phyloP scores from a whole-genome alignment of 1,140 invertebrate genomes.

The Lepidurus couesii region DNA sequence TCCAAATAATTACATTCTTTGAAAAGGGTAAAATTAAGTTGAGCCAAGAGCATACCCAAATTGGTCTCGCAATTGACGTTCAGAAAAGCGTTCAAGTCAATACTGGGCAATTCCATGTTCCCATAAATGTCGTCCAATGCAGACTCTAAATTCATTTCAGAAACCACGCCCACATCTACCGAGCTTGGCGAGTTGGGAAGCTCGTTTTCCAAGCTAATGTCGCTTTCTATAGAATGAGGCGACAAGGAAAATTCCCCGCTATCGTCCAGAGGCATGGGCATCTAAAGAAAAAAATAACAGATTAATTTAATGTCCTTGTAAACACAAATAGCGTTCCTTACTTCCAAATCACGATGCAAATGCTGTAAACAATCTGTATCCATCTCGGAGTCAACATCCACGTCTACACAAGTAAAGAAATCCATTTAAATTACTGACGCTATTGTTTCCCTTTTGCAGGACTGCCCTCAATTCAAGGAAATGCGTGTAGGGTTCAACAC shows the following conservation, averaged over 20 bases:
- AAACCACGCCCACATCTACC: background rate
- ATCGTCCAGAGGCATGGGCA: background rate
- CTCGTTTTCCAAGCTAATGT: background rate
- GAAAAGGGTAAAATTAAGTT: background rate
- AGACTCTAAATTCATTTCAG: background rate
- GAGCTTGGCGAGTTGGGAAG: background rate
- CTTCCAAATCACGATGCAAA: background rate
- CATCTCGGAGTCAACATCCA: background rate
- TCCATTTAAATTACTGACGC: background rate
- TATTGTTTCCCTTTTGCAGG: background rate
- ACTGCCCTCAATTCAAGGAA: background rate
- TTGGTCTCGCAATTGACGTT: background rate
- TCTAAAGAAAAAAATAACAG: background rate
- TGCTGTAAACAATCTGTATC: background rate
- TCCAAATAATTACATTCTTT: background rate
- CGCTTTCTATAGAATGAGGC: constrained; percentile 16
- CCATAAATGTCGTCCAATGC: background rate
- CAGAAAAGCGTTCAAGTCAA: constrained; percentile 15
- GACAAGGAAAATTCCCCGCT: background rate
- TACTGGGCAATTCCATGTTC: background rate
- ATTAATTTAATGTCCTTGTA: background rate
- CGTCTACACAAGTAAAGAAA: background rate
- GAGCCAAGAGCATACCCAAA: background rate
- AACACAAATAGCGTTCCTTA: background rate
- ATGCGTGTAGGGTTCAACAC: background rate